Evolutionary conservation across 2,113 vertebrate genomes (phyloP).

Genomic region (Gracilinanus agilis): DNA sequence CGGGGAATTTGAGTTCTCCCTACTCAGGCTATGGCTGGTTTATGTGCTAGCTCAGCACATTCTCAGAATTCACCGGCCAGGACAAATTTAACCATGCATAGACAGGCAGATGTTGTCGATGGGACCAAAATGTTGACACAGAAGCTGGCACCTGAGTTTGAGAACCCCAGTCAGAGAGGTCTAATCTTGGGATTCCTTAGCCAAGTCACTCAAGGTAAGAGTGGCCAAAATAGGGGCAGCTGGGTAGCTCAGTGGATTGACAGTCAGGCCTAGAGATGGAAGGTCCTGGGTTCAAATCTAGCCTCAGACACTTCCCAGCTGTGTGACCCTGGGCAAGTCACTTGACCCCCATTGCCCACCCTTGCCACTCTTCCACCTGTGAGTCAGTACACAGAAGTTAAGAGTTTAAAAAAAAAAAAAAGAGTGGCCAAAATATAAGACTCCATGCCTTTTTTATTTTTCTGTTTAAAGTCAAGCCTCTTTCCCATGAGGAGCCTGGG

Average conservation of each 20-base stretch:
- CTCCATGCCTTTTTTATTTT: not conserved
- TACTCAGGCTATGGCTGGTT: not conserved
- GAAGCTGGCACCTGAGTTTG: not conserved
- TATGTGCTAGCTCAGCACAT: not conserved
- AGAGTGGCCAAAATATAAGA: no score
- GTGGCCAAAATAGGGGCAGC: no score
- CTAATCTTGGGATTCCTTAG: not conserved
- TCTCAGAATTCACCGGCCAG: not conserved
- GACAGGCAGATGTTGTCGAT: not conserved
- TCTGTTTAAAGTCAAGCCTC: not conserved
- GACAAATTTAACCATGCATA: not conserved
- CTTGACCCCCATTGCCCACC: no score
- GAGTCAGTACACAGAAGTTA: no score
- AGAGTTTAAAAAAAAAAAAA: no score
- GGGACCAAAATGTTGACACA: not conserved
- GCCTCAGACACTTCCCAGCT: no score
- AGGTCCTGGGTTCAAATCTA: no score
- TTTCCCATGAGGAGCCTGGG: not conserved
- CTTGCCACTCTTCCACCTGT: no score
- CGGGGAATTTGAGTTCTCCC: constrained; percentile 5
- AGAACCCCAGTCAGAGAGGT: not conserved
- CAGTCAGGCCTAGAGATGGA: no score
- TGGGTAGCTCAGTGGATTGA: no score
- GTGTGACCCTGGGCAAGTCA: no score
- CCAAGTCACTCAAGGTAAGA: no score